Evolutionary conservation across 2,797 vertebrate species (phyloP).

Genomic region (Novumbra hubbsi): DNA sequence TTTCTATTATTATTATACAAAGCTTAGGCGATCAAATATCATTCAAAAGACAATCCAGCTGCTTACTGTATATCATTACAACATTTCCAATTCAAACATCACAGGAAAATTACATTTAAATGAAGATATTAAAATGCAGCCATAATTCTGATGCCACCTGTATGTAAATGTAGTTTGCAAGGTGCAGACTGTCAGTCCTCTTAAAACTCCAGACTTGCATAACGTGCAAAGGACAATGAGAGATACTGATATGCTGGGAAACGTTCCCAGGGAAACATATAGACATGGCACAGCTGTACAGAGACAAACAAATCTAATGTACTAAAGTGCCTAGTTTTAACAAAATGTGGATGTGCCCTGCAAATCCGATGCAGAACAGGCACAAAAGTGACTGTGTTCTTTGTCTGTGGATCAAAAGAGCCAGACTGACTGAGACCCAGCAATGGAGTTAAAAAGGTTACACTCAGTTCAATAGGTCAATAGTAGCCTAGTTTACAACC

Average conservation of each 20-base stretch:
- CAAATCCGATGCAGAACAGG: not conserved
- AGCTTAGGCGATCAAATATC: constrained; percentile 61
- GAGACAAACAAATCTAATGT: not conserved
- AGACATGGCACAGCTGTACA: not conserved
- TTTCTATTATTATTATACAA: constrained; percentile 42
- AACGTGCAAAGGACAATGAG: constrained; percentile 15
- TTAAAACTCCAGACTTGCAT: constrained; percentile 67
- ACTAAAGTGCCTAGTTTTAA: not conserved
- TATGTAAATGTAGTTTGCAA: constrained; percentile 71
- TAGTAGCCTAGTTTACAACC: not conserved
- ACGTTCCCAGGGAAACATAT: not conserved
- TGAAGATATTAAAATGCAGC: constrained; percentile 72
- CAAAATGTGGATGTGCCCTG: not conserved
- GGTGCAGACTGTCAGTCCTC: constrained; percentile 39
- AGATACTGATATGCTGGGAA: not conserved
- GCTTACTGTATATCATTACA: constrained; percentile 62
- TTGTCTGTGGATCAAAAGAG: not conserved
- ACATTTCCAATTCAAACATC: constrained; percentile 78
- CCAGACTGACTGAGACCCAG: not conserved
- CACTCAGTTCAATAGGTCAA: no score
- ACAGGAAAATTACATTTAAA: constrained; percentile 78
- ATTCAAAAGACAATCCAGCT: constrained; percentile 36
- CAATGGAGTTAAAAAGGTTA: not conserved
- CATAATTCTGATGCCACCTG: constrained; percentile 71
- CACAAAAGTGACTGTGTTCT: not conserved